phyloP scores from a whole-genome alignment of 2,888 invertebrate genomes.

The Amblyteles armatorius region DNA sequence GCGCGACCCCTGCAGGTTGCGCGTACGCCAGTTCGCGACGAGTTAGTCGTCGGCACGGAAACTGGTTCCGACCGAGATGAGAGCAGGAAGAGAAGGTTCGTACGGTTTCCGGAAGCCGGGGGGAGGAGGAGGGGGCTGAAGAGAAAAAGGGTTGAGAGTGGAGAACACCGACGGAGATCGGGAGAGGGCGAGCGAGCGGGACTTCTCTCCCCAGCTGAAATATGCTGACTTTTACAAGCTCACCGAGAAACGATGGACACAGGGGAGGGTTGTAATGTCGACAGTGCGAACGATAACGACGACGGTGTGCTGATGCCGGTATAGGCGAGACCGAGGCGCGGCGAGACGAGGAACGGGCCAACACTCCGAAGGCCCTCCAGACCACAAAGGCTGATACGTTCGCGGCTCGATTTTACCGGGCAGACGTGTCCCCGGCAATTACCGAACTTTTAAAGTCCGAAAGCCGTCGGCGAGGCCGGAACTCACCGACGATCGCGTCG shows the following conservation, averaged over 20 bases:
- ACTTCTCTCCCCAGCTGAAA: slow-evolving; percentile 70
- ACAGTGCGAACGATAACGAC: slow-evolving; percentile 43
- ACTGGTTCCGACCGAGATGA: neutral
- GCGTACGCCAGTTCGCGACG: slow-evolving; percentile 7
- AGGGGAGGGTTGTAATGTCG: slow-evolving; percentile 27
- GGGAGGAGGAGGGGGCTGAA: neutral
- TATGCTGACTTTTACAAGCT: slow-evolving; percentile 84
- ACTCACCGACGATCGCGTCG: slow-evolving; percentile 59
- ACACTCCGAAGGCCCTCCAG: slow-evolving; percentile 71
- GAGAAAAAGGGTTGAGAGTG: slow-evolving; percentile 18
- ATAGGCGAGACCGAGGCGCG: slow-evolving; percentile 13
- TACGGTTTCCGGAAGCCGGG: slow-evolving; percentile 13
- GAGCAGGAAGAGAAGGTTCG: neutral
- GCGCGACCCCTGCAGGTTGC: neutral
- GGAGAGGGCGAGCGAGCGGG: slow-evolving; percentile 26
- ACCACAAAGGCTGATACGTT: slow-evolving; percentile 83
- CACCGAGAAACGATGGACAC: slow-evolving; percentile 61
- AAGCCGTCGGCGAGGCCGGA: slow-evolving; percentile 72
- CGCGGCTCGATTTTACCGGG: slow-evolving; percentile 82
- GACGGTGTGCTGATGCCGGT: slow-evolving; percentile 36
- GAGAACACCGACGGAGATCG: slow-evolving; percentile 26
- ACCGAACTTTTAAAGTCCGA: slow-evolving; percentile 83
- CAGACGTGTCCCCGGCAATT: slow-evolving; percentile 84
- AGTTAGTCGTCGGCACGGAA: slow-evolving; percentile 20
- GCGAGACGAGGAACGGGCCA: slow-evolving; percentile 19